A percentile compares a stretch with the other conserved stretches of the same genome.
phyloP scores from a whole-genome alignment of 2,888 invertebrate species.

The Toxonevra muliebris region DNA sequence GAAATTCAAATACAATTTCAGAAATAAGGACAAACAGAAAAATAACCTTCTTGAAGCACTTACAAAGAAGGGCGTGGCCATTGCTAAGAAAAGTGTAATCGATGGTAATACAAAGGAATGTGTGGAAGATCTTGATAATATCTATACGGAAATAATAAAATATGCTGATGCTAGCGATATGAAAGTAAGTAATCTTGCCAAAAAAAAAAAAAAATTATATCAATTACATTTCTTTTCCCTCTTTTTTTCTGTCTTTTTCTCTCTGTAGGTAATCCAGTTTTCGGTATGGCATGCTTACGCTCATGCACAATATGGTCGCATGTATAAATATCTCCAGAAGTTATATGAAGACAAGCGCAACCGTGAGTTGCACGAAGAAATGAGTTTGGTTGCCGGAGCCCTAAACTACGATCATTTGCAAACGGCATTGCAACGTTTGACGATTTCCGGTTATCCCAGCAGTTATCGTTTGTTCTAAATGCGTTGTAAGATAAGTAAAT shows the following conservation, averaged over 20 bases:
- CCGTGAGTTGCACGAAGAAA: conserved; percentile 70
- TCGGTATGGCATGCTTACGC: conserved; percentile 84
- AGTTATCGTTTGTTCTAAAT: conserved; percentile 61
- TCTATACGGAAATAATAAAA: conserved; percentile 78
- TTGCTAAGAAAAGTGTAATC: conserved; percentile 70
- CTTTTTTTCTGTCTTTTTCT: conserved; percentile 1
- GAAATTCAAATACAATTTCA: conserved; percentile 51
- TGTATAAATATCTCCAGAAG: conserved; percentile 78
- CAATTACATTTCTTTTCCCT: neutral
- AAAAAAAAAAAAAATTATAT: neutral
- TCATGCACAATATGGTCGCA: conserved; percentile 82
- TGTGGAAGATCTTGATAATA: conserved; percentile 70
- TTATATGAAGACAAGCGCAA: conserved; percentile 83
- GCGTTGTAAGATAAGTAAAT: neutral
- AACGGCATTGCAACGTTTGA: conserved; percentile 53
- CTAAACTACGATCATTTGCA: conserved; percentile 59
- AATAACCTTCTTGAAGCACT: conserved; percentile 82
- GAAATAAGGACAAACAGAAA: conserved; percentile 87
- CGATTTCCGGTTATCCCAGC: conserved; percentile 58
- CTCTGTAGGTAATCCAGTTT: conserved; percentile 75
- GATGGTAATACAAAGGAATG: conserved; percentile 59
- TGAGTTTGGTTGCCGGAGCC: conserved; percentile 52
- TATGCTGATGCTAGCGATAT: conserved; percentile 81
- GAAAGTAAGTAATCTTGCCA: conserved; percentile 70
- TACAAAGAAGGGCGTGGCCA: conserved; percentile 77